Evolutionary conservation across 2,113 vertebrate species (phyloP), one percentile per base, ranked within the genome.

Genomic region (Isichthys henryi): DNA sequence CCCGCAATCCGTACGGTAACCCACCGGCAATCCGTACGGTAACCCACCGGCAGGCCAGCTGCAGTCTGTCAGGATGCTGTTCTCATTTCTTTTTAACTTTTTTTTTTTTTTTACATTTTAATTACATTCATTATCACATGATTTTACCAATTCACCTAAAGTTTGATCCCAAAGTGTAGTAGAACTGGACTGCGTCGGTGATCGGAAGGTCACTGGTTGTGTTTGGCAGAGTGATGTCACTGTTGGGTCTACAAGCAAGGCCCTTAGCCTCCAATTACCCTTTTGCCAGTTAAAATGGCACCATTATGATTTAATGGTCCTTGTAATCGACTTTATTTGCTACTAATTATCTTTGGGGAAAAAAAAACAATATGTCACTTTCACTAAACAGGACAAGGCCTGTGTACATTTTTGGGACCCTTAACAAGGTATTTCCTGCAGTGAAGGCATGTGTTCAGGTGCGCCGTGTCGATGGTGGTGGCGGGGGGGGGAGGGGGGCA

Each of bases 401-500:
- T 8, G 31, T 2, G 31, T 0, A 35, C 31, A 39, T 5, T 35
- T 74, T 39, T 35, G 5, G 70, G 35, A 19, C 31, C 11, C 70
- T 77, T 2, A 19, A 5, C 7, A 17, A 3, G 27, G 70, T 39
- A 3, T 77, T 3, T 77, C 70, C 70, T 23, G 58, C n/a, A 27
- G 58, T 66, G 58, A 66, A 3, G 2, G n/a, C 2, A 27, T 53
- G 48, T 35, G 89, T 92, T 21, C 94, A 56, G 48, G 46, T 85
- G 53, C 62, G 5, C 86, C 88, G 3, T 17, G 84, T 31, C 11
- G 9, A 5, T 9, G n/a, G 19, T n/a, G 48, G 56, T 89, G 87
- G 27, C 21, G 5, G 6, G 66, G 45, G 27, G 5, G 84, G 48
- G 88, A 39, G 46, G 39, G 45, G 86, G 62, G 43, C 87, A 95